A percentile compares a stretch with the other conserved stretches of the same genome.
Conservation (phyloP, 2,113 vertebrate genomes). For the Struthio camelus region DNA sequence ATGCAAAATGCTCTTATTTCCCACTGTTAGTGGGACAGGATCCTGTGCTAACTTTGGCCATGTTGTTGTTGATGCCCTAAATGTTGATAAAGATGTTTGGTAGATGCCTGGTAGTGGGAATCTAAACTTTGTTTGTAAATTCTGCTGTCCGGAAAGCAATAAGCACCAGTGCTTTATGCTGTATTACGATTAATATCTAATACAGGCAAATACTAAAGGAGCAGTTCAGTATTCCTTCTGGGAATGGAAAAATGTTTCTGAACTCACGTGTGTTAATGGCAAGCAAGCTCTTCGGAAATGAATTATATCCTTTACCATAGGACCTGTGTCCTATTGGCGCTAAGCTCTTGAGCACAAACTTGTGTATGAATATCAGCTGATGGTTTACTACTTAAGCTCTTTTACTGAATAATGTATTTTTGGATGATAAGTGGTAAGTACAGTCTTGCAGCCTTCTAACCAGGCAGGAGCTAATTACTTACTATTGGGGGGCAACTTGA, state of each 20-base stretch:
- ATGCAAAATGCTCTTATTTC: not conserved
- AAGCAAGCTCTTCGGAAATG: not conserved
- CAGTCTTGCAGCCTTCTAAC: not conserved
- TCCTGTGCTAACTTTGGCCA: not conserved
- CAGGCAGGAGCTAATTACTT: not conserved
- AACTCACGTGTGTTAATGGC: not conserved
- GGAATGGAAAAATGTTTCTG: not conserved
- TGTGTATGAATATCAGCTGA: not conserved
- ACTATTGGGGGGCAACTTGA: not conserved
- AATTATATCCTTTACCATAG: not conserved
- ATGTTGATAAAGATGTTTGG: too few relatives aligned
- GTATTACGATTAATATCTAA: not conserved
- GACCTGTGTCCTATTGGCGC: not conserved
- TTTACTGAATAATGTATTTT: not conserved
- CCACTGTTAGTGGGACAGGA: not conserved
- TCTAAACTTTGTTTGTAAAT: not conserved
- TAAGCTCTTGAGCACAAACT: not conserved
- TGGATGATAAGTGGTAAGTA: not conserved
- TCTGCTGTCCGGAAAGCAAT: not conserved
- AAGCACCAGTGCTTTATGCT: not conserved
- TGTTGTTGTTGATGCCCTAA: not conserved
- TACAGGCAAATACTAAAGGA: not conserved
- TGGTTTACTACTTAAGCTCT: not conserved
- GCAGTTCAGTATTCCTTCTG: not conserved
- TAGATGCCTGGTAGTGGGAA: not conserved